These are phyloP conservation scores for Orientallactaga bullata DNA, from an alignment of 2,113 vertebrate genomes.

Conservation along the genomic window DNA sequence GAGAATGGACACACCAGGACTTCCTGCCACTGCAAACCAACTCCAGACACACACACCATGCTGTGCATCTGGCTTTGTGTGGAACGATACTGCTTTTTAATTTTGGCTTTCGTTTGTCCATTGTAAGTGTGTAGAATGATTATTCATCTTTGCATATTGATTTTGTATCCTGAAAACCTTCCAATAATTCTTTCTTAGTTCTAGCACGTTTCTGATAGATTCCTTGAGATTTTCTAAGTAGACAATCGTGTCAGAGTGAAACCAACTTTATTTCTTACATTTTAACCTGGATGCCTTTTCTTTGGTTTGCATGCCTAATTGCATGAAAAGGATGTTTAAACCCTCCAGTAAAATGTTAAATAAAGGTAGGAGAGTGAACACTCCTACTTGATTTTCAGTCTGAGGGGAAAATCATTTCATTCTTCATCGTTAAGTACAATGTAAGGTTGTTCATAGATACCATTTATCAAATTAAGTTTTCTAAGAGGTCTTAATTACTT, in stretches of 20 bases:
- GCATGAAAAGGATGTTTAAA: not conserved
- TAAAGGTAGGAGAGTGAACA: not conserved
- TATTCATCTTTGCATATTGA: slow-evolving; percentile 28
- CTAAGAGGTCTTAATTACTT: slow-evolving; percentile 40
- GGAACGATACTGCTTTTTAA: not conserved
- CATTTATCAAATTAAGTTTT: slow-evolving; percentile 47
- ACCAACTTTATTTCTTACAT: slow-evolving; percentile 27
- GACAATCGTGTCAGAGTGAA: not conserved
- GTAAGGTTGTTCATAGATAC: not conserved
- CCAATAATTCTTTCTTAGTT: slow-evolving; percentile 51
- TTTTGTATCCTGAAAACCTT: not conserved
- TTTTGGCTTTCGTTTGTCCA: slow-evolving; percentile 33
- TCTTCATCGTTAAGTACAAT: slow-evolving; percentile 34
- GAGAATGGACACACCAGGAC: too few species aligned
- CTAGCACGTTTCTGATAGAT: slow-evolving; percentile 42
- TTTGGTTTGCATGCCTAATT: not conserved
- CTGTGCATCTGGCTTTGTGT: too few species aligned
- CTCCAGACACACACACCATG: too few species aligned
- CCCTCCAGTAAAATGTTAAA: not conserved
- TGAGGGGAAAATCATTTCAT: not conserved
- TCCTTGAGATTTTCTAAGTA: slow-evolving; percentile 33
- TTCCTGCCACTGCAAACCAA: too few species aligned
- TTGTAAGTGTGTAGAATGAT: not conserved
- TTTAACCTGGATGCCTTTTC: not conserved
- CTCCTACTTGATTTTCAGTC: not conserved